Evolutionary conservation across 2,888 invertebrate genomes (phyloP).

Genomic region (Yponomeuta malinellus): DNA sequence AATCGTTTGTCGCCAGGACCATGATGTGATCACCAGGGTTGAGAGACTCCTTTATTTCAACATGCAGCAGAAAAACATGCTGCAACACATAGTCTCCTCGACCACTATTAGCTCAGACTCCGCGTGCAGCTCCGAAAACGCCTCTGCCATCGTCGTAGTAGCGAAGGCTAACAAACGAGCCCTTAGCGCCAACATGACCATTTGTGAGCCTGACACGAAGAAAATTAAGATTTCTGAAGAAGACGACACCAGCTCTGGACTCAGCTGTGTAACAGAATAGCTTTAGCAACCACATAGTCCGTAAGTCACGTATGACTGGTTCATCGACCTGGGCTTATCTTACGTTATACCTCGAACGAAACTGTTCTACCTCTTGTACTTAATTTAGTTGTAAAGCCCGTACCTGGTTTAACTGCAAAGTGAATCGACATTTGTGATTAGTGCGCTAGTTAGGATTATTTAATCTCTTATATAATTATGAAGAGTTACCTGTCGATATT

Average conservation of each 20-base stretch:
- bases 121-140: slow-evolving; percentile 32
- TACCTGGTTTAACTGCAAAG: neutral
- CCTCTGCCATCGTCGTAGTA: slow-evolving; percentile 38
- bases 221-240: slow-evolving; percentile 33
- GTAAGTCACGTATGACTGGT: neutral
- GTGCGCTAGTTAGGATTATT: neutral
- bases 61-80: slow-evolving; percentile 31
- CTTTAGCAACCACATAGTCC: neutral
- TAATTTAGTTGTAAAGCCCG: neutral
- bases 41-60: slow-evolving; percentile 46
- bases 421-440: neutral
- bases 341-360: slow-evolving; percentile 6
- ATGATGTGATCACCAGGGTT: slow-evolving; percentile 51
- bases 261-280: slow-evolving; percentile 29
- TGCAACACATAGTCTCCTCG: slow-evolving; percentile 35
- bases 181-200: slow-evolving; percentile 44
- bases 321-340: neutral
- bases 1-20: slow-evolving; percentile 39
- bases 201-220: slow-evolving; percentile 56
- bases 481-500: neutral
- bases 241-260: slow-evolving; percentile 49
- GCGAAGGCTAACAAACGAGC: slow-evolving; percentile 44
- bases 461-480: too few species aligned
- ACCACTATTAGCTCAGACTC: slow-evolving; percentile 27
- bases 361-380: slow-evolving; percentile 11